Percentiles rank a stretch among this genome's conserved stretches.
Conservation (phyloP, 2,888 invertebrate genomes). For the Caenorhabditis drosophilae region DNA sequence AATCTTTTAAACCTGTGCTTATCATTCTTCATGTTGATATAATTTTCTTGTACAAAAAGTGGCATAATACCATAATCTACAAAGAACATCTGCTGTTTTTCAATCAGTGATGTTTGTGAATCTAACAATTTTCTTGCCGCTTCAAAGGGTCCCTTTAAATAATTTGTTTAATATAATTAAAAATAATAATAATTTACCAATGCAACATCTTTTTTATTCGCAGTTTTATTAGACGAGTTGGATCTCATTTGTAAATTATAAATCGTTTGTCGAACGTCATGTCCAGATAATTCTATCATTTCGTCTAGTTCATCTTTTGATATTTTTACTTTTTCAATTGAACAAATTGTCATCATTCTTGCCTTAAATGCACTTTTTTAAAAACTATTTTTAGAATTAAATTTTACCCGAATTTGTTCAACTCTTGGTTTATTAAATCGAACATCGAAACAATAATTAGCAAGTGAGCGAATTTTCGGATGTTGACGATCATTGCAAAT, state of each 20-base stretch:
- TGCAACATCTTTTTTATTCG: conserved; percentile 82
- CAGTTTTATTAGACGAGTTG: conserved; percentile 71
- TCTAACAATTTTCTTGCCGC: conserved; percentile 75
- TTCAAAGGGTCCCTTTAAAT: conserved; percentile 67
- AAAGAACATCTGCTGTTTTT: conserved; percentile 82
- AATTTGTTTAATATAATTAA: not conserved
- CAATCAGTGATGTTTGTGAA: conserved; percentile 74
- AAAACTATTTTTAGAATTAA: conserved; percentile 8
- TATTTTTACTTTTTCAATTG: conserved; percentile 83
- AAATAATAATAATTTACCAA: conserved; percentile 73
- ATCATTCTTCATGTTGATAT: conserved; percentile 76
- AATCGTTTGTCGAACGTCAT: conserved; percentile 80
- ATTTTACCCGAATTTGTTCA: conserved; percentile 84
- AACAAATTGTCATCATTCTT: conserved; percentile 88
- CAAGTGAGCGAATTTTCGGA: conserved; percentile 84
- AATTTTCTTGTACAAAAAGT: conserved; percentile 97
- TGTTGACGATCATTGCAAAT: conserved; percentile 90
- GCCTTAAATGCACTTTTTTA: conserved; percentile 74
- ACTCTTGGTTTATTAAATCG: conserved; percentile 82
- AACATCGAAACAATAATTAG: conserved; percentile 92
- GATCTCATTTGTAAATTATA: conserved; percentile 85
- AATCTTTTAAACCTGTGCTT: conserved; percentile 12
- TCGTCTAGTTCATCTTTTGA: conserved; percentile 80
- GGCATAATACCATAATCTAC: conserved; percentile 95
- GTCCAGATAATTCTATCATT: conserved; percentile 80